Evolutionary conservation across 2,888 invertebrate genomes (phyloP), one percentile per base, ranked within the genome.

Genomic region (Anorthoa munda): DNA sequence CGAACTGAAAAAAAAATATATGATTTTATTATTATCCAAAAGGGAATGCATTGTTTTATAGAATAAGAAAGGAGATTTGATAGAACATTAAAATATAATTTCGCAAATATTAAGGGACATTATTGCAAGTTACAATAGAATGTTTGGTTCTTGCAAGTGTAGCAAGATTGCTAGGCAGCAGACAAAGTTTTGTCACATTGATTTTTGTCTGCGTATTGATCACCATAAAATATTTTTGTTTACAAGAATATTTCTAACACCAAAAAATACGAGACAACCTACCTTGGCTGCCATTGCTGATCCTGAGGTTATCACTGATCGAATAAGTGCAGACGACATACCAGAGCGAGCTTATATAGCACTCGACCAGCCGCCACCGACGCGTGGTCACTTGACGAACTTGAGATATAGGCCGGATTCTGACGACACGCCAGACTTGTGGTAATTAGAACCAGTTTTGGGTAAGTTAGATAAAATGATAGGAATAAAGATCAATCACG

Each of bases 261-360:
- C 18, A 23, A 50, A 63, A 31, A 45, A 15, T 31, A 48, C 39
- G 21, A 77, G 31, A 65, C n/a, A 46, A 72, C 74, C 73, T 87
- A 94, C 94, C 93, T 94, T 94, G 88, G 93, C 91, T 88, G 93
- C 93, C 94, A 94, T 94, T 91, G 87, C 84, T 87, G 87, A 86
- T 87, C 79, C 88, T 89, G 86, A 84, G 84, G 86, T 86, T 88
- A 91, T 84, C 91, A 89, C 90, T 87, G 85, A 81, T 86, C 78
- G 88, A 94, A 91, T 94, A 93, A 92, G 88, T 92, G 84, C 81
- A 59, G 72, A 72, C 31, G 72, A 75, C 64, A 68, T 65, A 78
- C 63, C 69, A 70, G 70, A 77, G 73, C 71, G 76, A 70, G 87
- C 85, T 93, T 94, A 89, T 94, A 94, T 93, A 94, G 77, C 15